Conservation (phyloP, 1,140 invertebrate genomes). For the Melanaphis sacchari region DNA sequence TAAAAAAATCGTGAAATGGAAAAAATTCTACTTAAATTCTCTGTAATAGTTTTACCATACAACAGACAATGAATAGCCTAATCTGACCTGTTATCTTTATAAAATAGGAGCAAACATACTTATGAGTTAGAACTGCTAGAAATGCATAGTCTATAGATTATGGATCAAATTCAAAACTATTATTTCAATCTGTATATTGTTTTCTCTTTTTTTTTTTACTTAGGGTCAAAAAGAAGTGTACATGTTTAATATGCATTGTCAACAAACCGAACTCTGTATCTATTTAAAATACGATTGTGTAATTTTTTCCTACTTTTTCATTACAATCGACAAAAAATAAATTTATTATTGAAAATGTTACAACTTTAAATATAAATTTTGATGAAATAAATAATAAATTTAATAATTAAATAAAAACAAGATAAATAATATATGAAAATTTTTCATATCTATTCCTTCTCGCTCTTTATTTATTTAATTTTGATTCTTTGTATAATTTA, state of each 20-base stretch:
- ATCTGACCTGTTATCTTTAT: too few species aligned
- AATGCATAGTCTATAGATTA: background rate
- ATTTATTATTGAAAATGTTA: background rate
- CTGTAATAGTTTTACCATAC: background rate
- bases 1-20: background rate
- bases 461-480: background rate
- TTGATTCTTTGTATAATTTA: background rate
- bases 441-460: background rate
- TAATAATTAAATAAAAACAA: background rate
- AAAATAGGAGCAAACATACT: background rate
- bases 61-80: background rate
- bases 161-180: background rate
- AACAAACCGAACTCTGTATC: background rate
- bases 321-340: background rate
- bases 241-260: background rate
- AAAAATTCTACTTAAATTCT: background rate
- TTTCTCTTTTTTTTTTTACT: background rate
- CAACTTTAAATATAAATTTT: background rate
- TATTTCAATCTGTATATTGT: background rate
- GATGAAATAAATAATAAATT: background rate
- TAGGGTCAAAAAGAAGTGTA: background rate
- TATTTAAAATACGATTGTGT: background rate
- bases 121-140: background rate
- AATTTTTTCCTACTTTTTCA: background rate
- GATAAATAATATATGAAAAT: background rate